These are phyloP conservation scores for Blera fallax DNA, from an alignment of 2,888 invertebrate genomes.

Conservation along the genomic window DNA sequence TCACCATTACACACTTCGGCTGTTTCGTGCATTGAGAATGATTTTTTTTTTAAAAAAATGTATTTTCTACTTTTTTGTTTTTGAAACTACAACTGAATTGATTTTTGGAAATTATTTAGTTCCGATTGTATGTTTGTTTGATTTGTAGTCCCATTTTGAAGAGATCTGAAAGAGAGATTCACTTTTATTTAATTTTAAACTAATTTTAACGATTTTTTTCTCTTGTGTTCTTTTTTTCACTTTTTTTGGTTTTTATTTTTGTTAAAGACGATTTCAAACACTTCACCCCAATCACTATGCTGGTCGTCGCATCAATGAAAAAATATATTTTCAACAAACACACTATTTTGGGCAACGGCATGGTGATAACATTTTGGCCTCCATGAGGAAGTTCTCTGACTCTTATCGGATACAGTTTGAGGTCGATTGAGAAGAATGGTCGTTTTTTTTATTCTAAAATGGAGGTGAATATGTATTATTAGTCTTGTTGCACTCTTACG, in stretches of 20 bases:
- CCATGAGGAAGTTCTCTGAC: slow-evolving; percentile 73
- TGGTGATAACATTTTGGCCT: slow-evolving; percentile 75
- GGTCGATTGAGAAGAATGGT: neutral
- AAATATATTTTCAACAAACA: neutral
- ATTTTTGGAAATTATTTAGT: neutral
- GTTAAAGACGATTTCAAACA: neutral
- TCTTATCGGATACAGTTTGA: slow-evolving; percentile 56
- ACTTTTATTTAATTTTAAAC: slow-evolving; percentile 23
- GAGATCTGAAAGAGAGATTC: slow-evolving; percentile 38
- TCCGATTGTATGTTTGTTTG: slow-evolving; percentile 24
- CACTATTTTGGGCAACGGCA: slow-evolving; percentile 39
- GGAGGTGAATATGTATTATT: neutral
- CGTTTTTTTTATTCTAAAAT: neutral
- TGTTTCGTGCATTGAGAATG: slow-evolving; percentile 54
- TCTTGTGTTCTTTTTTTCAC: neutral
- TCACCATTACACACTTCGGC: slow-evolving; percentile 64
- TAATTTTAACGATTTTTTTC: slow-evolving; percentile 3
- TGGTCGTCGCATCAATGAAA: slow-evolving; percentile 34
- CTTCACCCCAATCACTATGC: slow-evolving; percentile 36
- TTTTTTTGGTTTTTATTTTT: neutral
- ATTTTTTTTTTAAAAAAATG: slow-evolving; percentile 17
- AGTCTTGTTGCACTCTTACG: neutral
- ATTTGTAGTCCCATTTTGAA: slow-evolving; percentile 55
- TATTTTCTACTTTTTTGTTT: neutral
- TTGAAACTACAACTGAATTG: neutral